Evolutionary conservation across 2,888 invertebrate species (phyloP), one percentile per base, ranked within the genome.

Genomic region (Archips crataeganus): DNA sequence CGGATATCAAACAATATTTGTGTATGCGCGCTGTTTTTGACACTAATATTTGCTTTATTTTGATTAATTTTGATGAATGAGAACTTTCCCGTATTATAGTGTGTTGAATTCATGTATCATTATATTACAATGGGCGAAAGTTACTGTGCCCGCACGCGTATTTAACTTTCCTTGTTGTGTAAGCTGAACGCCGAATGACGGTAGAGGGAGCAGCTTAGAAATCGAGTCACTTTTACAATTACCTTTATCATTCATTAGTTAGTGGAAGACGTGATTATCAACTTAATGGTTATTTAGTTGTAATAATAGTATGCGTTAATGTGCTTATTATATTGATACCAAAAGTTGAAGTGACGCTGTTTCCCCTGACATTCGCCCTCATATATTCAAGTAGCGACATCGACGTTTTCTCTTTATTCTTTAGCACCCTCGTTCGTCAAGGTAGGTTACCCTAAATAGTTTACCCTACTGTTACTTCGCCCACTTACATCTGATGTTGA

Each of bases 111-210:
- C 77, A 78, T 75, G 63, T 71, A 72, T 71, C 79, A 54, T 54
- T 54, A 84, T 82, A 86, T 84, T 87, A 90, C 91, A 92, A 91
- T 90, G 84, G 89, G 94, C 92, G 93, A 94, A 94, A 94, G 94
- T 94, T 87, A 87, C 86, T 87, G 85, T 85, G 87, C 88, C 87
- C 89, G 89, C 89, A 88, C 91, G 88, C 91, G 88, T 89, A 85
- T 86, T 87, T 90, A 92, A 92, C 93, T 94, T 94, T 94, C 94
- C 91, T 93, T 90, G 93, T 94, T 94, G 94, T 94, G 91, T 94
- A 94, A 94, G 92, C 87, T 89, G 85, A 91, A 88, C 88, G 88
- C 85, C 85, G 85, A 90, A 87, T 84, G 88, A 87, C 87, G 87
- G 89, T 92, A 91, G 92, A 90, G 91, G 89, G 91, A 92, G 92